Percentiles rank a stretch among this genome's conserved stretches.
Conservation (phyloP, 2,113 vertebrate species). For the Gasterosteus nipponicus region DNA sequence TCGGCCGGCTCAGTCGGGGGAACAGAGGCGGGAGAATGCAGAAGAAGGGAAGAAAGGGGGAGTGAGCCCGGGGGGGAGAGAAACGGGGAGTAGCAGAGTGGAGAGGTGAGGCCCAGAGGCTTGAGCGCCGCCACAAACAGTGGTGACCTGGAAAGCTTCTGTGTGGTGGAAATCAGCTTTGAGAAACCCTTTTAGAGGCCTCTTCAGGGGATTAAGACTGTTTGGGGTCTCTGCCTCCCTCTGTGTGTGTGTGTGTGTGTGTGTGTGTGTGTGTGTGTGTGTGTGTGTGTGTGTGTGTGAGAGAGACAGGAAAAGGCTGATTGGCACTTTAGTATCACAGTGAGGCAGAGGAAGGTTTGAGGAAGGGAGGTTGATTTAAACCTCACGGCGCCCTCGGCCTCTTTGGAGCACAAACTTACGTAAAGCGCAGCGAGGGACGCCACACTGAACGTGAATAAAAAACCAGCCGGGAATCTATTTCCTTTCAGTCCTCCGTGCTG, state of each 20-base stretch:
- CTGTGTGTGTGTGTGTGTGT: not conserved
- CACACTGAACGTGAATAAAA: slow-evolving; percentile 25
- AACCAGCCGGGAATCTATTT: slow-evolving; percentile 15
- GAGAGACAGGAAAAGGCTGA: slow-evolving; percentile 48
- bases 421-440: slow-evolving; percentile 25
- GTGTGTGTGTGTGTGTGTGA: slow-evolving; percentile 22
- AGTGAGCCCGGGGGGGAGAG: slow-evolving; percentile 33
- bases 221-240: slow-evolving; percentile 50
- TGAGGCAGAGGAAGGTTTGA: not conserved
- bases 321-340: slow-evolving; percentile 56
- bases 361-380: slow-evolving; percentile 54
- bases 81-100: slow-evolving; percentile 70
- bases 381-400: slow-evolving; percentile 29
- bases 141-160: slow-evolving; percentile 70
- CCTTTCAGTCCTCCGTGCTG: slow-evolving; percentile 6
- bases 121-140: slow-evolving; percentile 70
- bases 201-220: slow-evolving; percentile 69
- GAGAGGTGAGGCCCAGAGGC: slow-evolving; percentile 76
- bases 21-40: slow-evolving; percentile 11
- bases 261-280: slow-evolving; percentile 12
- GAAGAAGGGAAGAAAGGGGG: not conserved
- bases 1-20: not conserved
- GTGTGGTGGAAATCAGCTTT: slow-evolving; percentile 71
- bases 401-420: slow-evolving; percentile 35
- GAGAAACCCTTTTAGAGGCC: slow-evolving; percentile 72